Conservation (phyloP, 2,113 vertebrate genomes). For the Pithys albifrons region DNA sequence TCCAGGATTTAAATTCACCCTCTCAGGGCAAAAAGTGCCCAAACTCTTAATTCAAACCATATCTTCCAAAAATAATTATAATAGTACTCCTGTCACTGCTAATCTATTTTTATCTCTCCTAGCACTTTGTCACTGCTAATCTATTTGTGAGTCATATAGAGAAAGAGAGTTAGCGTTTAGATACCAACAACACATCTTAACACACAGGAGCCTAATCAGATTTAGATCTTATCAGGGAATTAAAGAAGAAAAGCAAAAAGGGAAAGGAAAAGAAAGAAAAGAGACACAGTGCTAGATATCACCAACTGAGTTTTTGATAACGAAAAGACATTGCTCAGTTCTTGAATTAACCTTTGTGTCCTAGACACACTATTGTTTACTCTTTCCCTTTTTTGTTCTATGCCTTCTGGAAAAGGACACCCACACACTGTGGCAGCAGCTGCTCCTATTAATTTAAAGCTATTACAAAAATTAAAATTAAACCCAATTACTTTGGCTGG, state of each 20-base stretch:
- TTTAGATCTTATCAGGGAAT: conserved; percentile 73
- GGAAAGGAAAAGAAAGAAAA: conserved; percentile 14
- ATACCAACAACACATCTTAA: conserved; percentile 70
- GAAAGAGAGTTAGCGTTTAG: conserved; percentile 62
- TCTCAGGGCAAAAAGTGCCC: conserved; percentile 58
- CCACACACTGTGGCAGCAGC: conserved; percentile 81
- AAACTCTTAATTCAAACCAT: conserved; percentile 62
- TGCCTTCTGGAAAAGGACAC: conserved; percentile 82
- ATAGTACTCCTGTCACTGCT: conserved; percentile 70
- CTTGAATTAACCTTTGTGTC: conserved; percentile 82
- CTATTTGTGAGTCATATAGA: conserved; percentile 75
- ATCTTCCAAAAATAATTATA: conserved; percentile 74
- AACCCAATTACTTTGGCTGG: conserved; percentile 83
- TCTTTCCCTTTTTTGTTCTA: conserved; percentile 69
- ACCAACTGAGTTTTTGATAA: conserved; percentile 72
- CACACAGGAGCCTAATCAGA: conserved; percentile 71
- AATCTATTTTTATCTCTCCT: conserved; percentile 76
- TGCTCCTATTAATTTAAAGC: conserved; percentile 84
- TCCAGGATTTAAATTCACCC: conserved; percentile 52
- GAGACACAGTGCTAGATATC: conserved; percentile 55
- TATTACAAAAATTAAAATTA: conserved; percentile 89
- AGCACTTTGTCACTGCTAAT: conserved; percentile 78
- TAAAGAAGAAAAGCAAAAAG: conserved; percentile 41
- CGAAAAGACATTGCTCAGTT: conserved; percentile 73
- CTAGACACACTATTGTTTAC: conserved; percentile 76